Percentiles rank a stretch among this genome's conserved stretches.
Conservation (phyloP, 2,113 vertebrate genomes). For the Syngnathus scovelli region DNA sequence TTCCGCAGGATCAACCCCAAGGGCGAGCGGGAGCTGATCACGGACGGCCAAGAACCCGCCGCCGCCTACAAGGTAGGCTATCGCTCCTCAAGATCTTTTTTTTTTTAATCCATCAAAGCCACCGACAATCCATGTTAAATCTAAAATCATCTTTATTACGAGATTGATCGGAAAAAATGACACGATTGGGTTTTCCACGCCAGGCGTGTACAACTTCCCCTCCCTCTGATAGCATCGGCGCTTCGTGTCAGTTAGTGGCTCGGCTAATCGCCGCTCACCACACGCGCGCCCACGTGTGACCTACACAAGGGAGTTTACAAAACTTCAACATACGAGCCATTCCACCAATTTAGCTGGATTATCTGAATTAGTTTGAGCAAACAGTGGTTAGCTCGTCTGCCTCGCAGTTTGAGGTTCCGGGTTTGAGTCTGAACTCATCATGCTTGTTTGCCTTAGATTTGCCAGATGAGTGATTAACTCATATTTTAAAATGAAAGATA, state of each 20-base stretch:
- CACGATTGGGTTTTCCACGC: not conserved
- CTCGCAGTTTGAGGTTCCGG: not conserved
- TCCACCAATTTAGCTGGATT: not conserved
- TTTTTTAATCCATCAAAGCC: not conserved
- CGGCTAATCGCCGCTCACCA: slow-evolving; percentile 60
- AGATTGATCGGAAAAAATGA: not conserved
- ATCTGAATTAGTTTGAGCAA: not conserved
- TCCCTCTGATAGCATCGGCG: slow-evolving; percentile 53
- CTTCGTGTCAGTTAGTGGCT: slow-evolving; percentile 66
- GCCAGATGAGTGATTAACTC: too few relatives aligned
- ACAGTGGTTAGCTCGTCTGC: not conserved
- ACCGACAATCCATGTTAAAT: too few relatives aligned
- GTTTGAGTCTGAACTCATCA: not conserved
- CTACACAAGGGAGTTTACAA: not conserved
- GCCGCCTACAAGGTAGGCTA: slow-evolving; percentile 70
- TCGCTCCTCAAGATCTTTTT: too few relatives aligned
- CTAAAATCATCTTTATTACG: not conserved
- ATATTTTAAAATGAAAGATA: too few relatives aligned
- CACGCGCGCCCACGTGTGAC: not conserved
- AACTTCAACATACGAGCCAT: not conserved
- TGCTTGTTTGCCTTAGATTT: too few relatives aligned
- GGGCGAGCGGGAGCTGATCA: slow-evolving; percentile 88
- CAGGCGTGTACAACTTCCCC: slow-evolving; percentile 17
- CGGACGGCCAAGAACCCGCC: slow-evolving; percentile 75
- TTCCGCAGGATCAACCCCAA: slow-evolving; percentile 82